Evolutionary conservation across 2,888 invertebrate genomes (phyloP).

Genomic region (Ommatoiulus sabulosus): DNA sequence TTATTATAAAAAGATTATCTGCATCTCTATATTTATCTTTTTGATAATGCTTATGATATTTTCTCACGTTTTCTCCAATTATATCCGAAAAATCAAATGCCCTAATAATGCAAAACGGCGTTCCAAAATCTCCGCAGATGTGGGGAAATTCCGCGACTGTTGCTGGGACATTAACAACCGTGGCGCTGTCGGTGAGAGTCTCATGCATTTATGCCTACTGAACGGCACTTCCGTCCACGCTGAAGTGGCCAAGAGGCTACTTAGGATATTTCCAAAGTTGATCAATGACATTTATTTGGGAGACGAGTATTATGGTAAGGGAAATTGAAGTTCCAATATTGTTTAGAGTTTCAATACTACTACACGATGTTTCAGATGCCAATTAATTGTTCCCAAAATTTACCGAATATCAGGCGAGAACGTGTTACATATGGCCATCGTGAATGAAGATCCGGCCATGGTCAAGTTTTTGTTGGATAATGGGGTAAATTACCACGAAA

Average conservation of each 20-base stretch:
- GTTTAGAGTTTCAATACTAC: neutral
- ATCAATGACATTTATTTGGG: constrained; percentile 96
- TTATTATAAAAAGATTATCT: no score
- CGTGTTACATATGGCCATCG: constrained; percentile 96
- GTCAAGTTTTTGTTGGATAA: constrained; percentile 93
- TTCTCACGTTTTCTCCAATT: no score
- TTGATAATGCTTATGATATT: no score
- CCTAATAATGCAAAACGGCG: no score
- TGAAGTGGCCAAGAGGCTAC: constrained; percentile 90
- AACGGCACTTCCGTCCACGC: constrained; percentile 92
- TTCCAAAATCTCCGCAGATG: constrained; percentile 61
- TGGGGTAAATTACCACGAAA: constrained; percentile 89
- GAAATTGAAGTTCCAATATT: neutral
- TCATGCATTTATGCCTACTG: constrained; percentile 91
- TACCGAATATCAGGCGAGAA: constrained; percentile 80
- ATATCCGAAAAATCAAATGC: no score
- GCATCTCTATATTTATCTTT: no score
- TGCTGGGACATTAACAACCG: constrained; percentile 94
- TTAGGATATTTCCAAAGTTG: constrained; percentile 92
- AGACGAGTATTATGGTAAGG: constrained; percentile 94
- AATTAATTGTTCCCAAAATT: neutral
- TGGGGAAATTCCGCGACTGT: constrained; percentile 80
- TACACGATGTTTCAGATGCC: neutral
- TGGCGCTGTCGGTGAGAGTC: constrained; percentile 96
- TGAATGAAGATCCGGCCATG: constrained; percentile 98